Percentiles rank a stretch among this genome's conserved stretches.
These are phyloP conservation scores for Etia nguti DNA, from an alignment of 2,113 vertebrate species.

Conservation along the genomic window DNA sequence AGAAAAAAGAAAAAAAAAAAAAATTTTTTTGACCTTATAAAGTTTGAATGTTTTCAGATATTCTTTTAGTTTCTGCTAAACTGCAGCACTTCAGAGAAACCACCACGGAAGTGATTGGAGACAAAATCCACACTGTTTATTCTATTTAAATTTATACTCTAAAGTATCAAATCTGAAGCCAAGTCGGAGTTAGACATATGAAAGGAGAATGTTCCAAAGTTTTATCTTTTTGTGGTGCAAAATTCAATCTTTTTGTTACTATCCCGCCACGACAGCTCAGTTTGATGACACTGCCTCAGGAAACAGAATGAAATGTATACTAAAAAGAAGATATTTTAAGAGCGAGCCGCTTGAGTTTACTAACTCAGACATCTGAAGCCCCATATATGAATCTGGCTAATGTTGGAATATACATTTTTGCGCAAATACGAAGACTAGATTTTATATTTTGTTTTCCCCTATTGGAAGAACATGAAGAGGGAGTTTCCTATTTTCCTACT, in stretches of 20 bases:
- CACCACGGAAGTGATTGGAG: neutral
- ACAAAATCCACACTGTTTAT: neutral
- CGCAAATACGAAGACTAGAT: neutral
- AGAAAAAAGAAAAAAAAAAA: neutral
- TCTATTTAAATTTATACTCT: neutral
- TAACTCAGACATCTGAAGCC: neutral
- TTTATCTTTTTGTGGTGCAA: neutral
- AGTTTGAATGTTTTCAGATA: neutral
- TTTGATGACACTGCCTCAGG: neutral
- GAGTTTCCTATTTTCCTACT: neutral
- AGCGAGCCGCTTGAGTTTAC: neutral
- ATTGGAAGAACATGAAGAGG: neutral
- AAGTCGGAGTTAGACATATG: neutral
- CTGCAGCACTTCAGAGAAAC: neutral
- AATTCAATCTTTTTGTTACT: neutral
- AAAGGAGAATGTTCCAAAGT: neutral
- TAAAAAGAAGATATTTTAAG: neutral
- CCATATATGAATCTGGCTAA: neutral
- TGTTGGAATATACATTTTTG: neutral
- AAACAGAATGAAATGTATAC: neutral
- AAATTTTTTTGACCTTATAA: accelerated
- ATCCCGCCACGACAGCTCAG: neutral
- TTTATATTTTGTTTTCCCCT: neutral
- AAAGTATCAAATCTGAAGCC: neutral
- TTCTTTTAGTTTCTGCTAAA: neutral